These are phyloP conservation scores for Thyatira batis DNA, from an alignment of 2,888 invertebrate genomes.

Conservation along the genomic window DNA sequence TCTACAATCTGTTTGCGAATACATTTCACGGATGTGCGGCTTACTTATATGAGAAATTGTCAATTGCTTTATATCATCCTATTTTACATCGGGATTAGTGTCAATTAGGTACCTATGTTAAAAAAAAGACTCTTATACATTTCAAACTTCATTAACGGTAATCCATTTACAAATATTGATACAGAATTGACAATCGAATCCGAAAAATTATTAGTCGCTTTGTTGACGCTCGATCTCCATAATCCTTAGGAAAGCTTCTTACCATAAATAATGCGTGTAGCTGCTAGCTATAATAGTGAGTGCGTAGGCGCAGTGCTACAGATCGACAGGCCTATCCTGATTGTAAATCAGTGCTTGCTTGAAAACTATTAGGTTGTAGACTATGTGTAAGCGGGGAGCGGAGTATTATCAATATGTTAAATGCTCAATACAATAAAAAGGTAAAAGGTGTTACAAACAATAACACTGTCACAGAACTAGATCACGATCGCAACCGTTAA, in stretches of 20 bases:
- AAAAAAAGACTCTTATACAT: slow-evolving; percentile 16
- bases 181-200: slow-evolving; percentile 39
- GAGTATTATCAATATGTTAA: neutral
- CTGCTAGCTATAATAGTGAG: slow-evolving; percentile 71
- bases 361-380: slow-evolving; percentile 51
- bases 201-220: slow-evolving; percentile 59
- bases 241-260: slow-evolving; percentile 79
- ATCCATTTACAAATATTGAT: slow-evolving; percentile 37
- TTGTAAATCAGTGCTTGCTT: slow-evolving; percentile 75
- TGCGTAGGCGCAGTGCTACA: slow-evolving; percentile 72
- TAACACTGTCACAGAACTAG: neutral
- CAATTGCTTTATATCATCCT: slow-evolving; percentile 36
- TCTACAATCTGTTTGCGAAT: slow-evolving; percentile 65
- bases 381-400: slow-evolving; percentile 20
- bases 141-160: slow-evolving; percentile 32
- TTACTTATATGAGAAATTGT: slow-evolving; percentile 37
- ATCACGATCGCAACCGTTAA: slow-evolving; percentile 2
- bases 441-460: neutral
- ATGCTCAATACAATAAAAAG: neutral
- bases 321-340: slow-evolving; percentile 77
- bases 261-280: slow-evolving; percentile 81
- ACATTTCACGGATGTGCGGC: slow-evolving; percentile 33
- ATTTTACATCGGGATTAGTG: slow-evolving; percentile 24
- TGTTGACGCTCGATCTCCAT: slow-evolving; percentile 77
- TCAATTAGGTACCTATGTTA: slow-evolving; percentile 6